Evolutionary conservation across 2,113 vertebrate species (phyloP).

Genomic region (Zingel zingel): DNA sequence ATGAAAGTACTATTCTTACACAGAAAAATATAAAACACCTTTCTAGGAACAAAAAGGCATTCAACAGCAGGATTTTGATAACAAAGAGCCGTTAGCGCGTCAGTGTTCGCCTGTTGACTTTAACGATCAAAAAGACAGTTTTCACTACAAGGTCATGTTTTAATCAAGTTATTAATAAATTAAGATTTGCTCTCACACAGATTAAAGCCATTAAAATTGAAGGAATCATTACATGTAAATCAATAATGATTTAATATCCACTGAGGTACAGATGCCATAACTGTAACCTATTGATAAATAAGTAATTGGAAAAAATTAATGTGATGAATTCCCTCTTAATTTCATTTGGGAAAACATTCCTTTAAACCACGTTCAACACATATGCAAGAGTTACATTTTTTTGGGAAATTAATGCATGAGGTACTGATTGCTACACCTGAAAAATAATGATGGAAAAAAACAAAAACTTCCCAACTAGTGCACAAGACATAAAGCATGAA

Average conservation of each 20-base stretch:
- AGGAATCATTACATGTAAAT: slow-evolving; percentile 54
- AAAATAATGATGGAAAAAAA: slow-evolving; percentile 39
- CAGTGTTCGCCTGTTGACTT: slow-evolving; percentile 23
- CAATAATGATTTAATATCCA: slow-evolving; percentile 47
- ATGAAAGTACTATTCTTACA: slow-evolving; percentile 16
- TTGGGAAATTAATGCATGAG: slow-evolving; percentile 46
- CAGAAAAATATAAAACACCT: slow-evolving; percentile 35
- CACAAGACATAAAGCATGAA: slow-evolving; percentile 42
- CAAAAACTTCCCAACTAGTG: slow-evolving; percentile 41
- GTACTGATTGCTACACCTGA: slow-evolving; percentile 63
- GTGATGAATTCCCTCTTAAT: slow-evolving; percentile 25
- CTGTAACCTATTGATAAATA: slow-evolving; percentile 48
- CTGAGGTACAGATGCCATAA: slow-evolving; percentile 32
- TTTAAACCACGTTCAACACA: slow-evolving; percentile 60
- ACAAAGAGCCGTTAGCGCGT: neutral
- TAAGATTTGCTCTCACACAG: slow-evolving; percentile 34
- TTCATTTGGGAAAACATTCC: slow-evolving; percentile 66
- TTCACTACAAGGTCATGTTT: slow-evolving; percentile 5
- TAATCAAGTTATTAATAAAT: slow-evolving; percentile 42
- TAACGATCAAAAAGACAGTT: slow-evolving; percentile 39
- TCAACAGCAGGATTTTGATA: neutral
- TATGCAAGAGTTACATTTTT: slow-evolving; percentile 41
- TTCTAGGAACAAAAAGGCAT: slow-evolving; percentile 32
- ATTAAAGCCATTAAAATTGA: slow-evolving; percentile 47
- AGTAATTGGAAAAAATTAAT: slow-evolving; percentile 13